A percentile compares a stretch with the other conserved stretches of the same genome.
phyloP scores from a whole-genome alignment of 2,113 vertebrate species.

The Alexandromys fortis region DNA sequence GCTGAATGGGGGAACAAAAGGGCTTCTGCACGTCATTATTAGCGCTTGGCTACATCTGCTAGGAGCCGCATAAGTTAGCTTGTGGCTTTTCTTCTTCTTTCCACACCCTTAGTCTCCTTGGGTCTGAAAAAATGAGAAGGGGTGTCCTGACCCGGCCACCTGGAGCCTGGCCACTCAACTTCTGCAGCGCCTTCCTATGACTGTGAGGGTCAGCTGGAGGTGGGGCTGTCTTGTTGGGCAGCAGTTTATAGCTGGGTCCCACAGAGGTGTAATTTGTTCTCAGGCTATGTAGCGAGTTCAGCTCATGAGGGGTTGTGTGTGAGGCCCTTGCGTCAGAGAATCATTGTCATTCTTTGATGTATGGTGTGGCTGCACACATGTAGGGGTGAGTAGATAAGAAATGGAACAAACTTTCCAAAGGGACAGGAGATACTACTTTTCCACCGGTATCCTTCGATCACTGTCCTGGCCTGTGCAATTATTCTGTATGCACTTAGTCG shows the following conservation, averaged over 20 bases:
- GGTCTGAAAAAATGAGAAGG: neutral
- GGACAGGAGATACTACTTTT: neutral
- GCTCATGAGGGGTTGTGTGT: neutral
- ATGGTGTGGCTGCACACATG: neutral
- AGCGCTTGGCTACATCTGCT: neutral
- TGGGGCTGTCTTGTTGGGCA: neutral
- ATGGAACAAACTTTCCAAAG: slow-evolving; percentile 12
- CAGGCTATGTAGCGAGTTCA: neutral
- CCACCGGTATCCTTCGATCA: neutral
- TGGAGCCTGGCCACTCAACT: neutral
- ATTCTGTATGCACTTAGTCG: neutral
- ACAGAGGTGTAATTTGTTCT: slow-evolving; percentile 27
- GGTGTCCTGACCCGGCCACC: neutral
- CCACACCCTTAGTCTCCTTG: neutral
- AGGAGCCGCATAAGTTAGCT: neutral
- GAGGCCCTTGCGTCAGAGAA: neutral
- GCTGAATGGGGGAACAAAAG: neutral
- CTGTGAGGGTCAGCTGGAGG: neutral
- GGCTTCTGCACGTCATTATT: neutral
- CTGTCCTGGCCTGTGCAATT: neutral
- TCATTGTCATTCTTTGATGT: neutral
- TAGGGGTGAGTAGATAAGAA: neutral
- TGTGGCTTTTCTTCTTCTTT: neutral
- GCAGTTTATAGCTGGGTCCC: neutral
- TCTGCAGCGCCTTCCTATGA: neutral